These are phyloP conservation scores for Saccopteryx leptura DNA, from an alignment of 2,113 vertebrate genomes.

Conservation along the genomic window DNA sequence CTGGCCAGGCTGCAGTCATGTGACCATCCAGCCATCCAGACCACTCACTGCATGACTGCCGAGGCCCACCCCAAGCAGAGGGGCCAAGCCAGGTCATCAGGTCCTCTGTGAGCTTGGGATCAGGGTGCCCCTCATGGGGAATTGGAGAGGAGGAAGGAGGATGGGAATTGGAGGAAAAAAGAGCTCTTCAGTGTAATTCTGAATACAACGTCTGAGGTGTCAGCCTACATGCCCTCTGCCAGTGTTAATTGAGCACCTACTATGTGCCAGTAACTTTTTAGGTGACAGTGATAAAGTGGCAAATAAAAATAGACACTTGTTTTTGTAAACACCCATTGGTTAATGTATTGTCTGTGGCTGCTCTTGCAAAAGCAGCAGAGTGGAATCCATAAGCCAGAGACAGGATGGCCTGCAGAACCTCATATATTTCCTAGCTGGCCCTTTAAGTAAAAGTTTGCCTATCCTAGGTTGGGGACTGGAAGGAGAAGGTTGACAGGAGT, in stretches of 20 bases:
- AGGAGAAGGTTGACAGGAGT: no score
- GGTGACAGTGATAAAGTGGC: background rate
- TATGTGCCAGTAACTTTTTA: no score
- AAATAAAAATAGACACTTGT: background rate
- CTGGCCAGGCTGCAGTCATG: background rate
- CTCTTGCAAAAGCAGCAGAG: fast-evolving
- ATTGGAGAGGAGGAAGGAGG: background rate
- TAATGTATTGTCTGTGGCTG: background rate
- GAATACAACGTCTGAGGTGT: background rate
- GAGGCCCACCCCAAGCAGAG: background rate
- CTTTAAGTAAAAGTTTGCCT: background rate
- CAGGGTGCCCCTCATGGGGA: background rate
- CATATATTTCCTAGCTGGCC: background rate
- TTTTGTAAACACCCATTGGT: background rate
- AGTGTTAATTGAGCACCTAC: background rate
- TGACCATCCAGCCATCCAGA: background rate
- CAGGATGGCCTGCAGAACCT: background rate
- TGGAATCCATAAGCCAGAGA: background rate
- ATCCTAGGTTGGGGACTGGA: background rate
- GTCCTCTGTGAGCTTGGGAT: background rate
- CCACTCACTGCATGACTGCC: background rate
- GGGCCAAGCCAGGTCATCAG: background rate
- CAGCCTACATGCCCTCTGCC: background rate
- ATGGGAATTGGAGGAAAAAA: background rate
- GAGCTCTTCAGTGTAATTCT: background rate